These are phyloP conservation scores for Lepidurus packardi DNA, from an alignment of 1,140 invertebrate genomes.

Conservation along the genomic window DNA sequence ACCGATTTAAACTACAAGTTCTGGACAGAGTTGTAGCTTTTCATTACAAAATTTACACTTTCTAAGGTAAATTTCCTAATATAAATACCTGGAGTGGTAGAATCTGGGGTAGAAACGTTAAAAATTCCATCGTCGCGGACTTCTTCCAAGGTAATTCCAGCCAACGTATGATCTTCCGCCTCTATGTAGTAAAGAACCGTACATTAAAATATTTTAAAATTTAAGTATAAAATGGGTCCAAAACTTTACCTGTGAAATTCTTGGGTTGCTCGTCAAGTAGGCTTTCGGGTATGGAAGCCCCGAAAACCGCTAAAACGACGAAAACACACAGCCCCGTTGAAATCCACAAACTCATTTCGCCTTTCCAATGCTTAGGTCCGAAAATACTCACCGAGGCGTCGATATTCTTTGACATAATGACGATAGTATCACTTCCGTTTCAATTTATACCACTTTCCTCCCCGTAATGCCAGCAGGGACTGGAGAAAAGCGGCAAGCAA, in stretches of 20 bases:
- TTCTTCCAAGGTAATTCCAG: not conserved
- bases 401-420: not conserved
- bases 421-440: not conserved
- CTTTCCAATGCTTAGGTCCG: not conserved
- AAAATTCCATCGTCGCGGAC: not conserved
- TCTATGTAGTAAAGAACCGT: too few relatives aligned
- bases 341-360: not conserved
- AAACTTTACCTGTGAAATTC: not conserved
- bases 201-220: too few relatives aligned
- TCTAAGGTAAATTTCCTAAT: too few relatives aligned
- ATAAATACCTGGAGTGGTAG: not conserved
- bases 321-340: not conserved
- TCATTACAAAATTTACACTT: too few relatives aligned
- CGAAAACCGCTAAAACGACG: not conserved
- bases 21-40: too few relatives aligned
- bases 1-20: too few relatives aligned
- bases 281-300: not conserved
- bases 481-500: not conserved
- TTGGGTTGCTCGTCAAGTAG: not conserved
- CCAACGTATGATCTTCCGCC: too few relatives aligned
- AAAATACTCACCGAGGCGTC: not conserved
- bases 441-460: not conserved
- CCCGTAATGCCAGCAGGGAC: not conserved
- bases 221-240: not conserved
- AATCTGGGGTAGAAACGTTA: not conserved